Evolutionary conservation across 2,797 vertebrate genomes (phyloP).

Genomic region (Falco peregrinus): DNA sequence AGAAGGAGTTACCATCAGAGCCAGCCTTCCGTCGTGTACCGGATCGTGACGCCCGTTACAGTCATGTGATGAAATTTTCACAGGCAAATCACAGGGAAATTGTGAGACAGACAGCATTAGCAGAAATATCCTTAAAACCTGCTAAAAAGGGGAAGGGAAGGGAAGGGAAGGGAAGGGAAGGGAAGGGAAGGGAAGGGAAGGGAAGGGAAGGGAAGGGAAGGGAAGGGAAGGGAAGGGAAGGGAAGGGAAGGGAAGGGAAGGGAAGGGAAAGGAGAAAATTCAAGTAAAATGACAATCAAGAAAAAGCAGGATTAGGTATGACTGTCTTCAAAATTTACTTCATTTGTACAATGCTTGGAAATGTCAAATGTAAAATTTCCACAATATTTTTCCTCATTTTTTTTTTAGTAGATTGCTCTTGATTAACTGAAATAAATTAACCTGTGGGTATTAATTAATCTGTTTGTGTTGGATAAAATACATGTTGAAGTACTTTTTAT

Average conservation of each 20-base stretch:
- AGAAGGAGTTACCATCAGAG: slow-evolving; percentile 6
- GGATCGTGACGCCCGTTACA: background rate
- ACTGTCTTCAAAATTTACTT: slow-evolving; percentile 11
- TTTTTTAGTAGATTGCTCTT: background rate
- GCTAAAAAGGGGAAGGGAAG: background rate
- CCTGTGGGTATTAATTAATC: slow-evolving; percentile 4
- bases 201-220: background rate
- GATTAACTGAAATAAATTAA: background rate
- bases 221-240: background rate
- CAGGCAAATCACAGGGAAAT: background rate
- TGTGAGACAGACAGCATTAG: background rate
- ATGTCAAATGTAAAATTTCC: slow-evolving; percentile 44
- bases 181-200: too few relatives aligned
- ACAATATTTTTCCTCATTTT: background rate
- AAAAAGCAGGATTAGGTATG: slow-evolving; percentile 7
- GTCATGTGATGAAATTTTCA: background rate
- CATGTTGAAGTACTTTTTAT: slow-evolving; percentile 1
- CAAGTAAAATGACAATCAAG: background rate
- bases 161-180: background rate
- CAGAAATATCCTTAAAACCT: slow-evolving; percentile 22
- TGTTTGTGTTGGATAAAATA: slow-evolving; percentile 34
- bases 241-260: background rate
- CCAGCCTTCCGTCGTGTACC: background rate
- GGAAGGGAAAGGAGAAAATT: background rate
- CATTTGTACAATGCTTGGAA: slow-evolving; percentile 23